A percentile compares a stretch with the other conserved stretches of the same genome.
These are phyloP conservation scores for Sebastes nivosus DNA, from an alignment of 2,797 vertebrate species.

Conservation along the genomic window DNA sequence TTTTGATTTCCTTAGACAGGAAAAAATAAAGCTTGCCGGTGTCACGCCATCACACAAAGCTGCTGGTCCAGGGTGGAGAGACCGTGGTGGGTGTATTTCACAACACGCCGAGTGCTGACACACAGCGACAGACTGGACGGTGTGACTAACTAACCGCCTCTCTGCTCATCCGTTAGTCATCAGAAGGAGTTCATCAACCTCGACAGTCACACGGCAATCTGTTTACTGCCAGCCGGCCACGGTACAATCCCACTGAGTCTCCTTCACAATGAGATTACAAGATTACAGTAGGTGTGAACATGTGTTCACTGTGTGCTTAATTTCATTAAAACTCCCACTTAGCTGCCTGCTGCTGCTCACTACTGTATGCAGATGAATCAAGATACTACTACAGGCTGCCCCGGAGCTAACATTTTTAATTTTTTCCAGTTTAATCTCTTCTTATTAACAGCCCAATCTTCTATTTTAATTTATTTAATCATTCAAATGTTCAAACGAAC, in stretches of 20 bases:
- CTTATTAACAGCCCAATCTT: background rate
- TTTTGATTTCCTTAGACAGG: conserved; percentile 41
- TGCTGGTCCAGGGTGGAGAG: background rate
- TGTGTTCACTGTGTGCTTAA: conserved; percentile 52
- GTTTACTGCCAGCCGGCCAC: conserved; percentile 40
- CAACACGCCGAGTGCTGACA: conserved; percentile 17
- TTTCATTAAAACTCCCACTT: conserved; percentile 69
- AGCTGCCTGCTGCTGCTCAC: conserved; percentile 22
- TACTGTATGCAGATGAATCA: conserved; percentile 45
- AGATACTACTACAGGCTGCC: background rate
- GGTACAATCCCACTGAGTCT: conserved; percentile 28
- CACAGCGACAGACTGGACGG: conserved; percentile 11
- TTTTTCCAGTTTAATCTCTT: background rate
- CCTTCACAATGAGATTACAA: conserved; percentile 68
- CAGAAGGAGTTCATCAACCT: conserved; percentile 40
- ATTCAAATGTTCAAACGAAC: background rate
- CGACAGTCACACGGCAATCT: conserved; percentile 36
- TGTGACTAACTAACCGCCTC: conserved; percentile 33
- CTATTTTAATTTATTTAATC: background rate
- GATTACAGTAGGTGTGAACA: conserved; percentile 63
- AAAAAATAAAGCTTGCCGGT: conserved; percentile 13
- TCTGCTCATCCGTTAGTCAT: conserved; percentile 51
- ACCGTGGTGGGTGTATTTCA: background rate
- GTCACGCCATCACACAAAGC: background rate
- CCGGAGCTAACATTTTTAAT: no score